A percentile compares a stretch with the other conserved stretches of the same genome.
phyloP scores from a whole-genome alignment of 2,888 invertebrate species.

The Cryptosula pallasiana region DNA sequence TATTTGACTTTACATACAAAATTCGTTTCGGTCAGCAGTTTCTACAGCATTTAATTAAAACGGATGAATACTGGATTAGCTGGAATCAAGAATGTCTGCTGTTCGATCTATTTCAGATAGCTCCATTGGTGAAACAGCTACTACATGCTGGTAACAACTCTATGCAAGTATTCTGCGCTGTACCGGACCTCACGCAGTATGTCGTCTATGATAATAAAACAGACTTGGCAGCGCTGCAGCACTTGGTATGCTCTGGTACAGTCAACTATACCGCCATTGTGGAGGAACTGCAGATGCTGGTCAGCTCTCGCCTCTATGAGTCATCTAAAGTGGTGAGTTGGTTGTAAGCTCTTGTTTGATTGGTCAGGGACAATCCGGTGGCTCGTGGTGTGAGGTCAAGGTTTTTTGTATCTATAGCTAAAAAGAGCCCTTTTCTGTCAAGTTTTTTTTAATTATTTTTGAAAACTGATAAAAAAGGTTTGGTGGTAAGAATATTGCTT shows the following conservation, averaged over 20 bases:
- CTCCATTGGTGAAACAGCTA: neutral
- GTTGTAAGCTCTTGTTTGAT: too few species aligned
- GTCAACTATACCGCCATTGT: neutral
- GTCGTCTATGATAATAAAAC: conserved; percentile 18
- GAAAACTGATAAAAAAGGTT: too few species aligned
- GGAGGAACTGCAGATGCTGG: neutral
- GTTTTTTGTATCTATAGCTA: too few species aligned
- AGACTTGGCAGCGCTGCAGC: neutral
- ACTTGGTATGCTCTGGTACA: neutral
- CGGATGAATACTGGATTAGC: neutral
- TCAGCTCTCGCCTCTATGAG: neutral
- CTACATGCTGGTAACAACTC: neutral
- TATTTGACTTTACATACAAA: too few species aligned
- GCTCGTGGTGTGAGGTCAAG: too few species aligned
- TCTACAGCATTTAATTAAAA: too few species aligned
- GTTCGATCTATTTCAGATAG: neutral
- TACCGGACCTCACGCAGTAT: neutral
- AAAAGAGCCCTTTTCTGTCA: too few species aligned
- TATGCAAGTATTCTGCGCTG: neutral
- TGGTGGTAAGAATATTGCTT: too few species aligned
- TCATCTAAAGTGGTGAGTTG: neutral
- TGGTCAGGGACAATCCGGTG: too few species aligned
- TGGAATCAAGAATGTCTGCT: neutral
- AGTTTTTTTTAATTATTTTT: too few species aligned
- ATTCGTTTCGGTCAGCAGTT: too few species aligned